A percentile compares a stretch with the other conserved stretches of the same genome.
Evolutionary conservation across 2,797 vertebrate species (phyloP).

Genomic region (Anomalospiza imberbis): DNA sequence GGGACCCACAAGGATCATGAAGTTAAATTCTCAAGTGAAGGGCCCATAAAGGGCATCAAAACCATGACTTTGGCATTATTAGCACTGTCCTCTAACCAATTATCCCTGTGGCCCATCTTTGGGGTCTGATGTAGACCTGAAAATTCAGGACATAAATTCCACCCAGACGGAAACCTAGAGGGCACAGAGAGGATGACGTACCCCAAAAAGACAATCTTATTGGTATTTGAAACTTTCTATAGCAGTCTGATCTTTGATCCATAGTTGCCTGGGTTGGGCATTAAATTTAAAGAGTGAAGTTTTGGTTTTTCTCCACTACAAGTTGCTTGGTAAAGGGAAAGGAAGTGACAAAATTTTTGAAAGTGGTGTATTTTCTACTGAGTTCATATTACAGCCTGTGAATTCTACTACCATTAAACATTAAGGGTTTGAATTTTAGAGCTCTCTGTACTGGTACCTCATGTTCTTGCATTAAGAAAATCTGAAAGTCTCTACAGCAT

Average conservation of each 20-base stretch:
- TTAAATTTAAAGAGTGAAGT: not conserved
- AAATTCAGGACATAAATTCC: not conserved
- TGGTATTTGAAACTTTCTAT: not conserved
- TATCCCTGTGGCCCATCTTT: not conserved
- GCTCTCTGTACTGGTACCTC: not conserved
- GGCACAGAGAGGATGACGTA: not conserved
- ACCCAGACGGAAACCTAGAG: not conserved
- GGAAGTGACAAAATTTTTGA: not conserved
- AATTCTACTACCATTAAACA: not conserved
- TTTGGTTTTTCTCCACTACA: not conserved
- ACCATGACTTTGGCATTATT: not conserved
- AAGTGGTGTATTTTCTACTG: not conserved
- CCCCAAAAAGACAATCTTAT: not conserved
- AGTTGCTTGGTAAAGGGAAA: not conserved
- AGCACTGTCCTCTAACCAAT: not conserved
- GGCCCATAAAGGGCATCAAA: not conserved
- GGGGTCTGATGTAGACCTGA: not conserved
- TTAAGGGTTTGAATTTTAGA: not conserved
- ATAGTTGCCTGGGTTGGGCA: not conserved
- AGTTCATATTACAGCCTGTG: not conserved
- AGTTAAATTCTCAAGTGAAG: not conserved
- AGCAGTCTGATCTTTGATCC: not conserved
- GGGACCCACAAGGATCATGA: not conserved
- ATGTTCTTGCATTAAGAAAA: conserved; percentile 9
- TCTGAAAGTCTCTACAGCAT: not conserved